Base-by-base conservation (phyloP, 2,888 invertebrate species). In the Pherbina coryleti region DNA sequence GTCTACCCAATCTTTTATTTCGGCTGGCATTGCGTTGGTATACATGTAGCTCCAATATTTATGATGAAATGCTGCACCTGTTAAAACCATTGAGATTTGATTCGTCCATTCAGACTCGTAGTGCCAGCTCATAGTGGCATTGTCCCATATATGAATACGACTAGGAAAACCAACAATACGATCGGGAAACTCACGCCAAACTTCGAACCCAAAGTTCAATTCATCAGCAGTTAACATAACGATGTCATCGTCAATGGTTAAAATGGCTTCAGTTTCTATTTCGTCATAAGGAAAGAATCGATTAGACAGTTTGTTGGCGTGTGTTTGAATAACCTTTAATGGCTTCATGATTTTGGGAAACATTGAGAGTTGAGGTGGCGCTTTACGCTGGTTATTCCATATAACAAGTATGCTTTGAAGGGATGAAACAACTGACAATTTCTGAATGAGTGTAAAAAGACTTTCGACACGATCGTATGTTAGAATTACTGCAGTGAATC, bases 101-200 rank as follows among this genome's bases (percentile, higher is more conserved):
- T 98, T 98, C 57, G 97, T 97, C 98, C 98, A 98, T 91, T 98
- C 98, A 34, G 97, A 98, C 91, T 98, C 97, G 88, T 98, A 98
- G 83, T 94, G 94, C 97, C 97, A 98, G 79, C 93, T 93, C 83
- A 91, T 91, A 0, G 96, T 97, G 5, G 91, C 90, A 89, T 98
- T 98, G 88, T 98, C 97, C 97, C 97, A 98, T 37, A 96, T 93
- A 89, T 98, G 98, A 75, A 97, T 95, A 44, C 98, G 93, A 57
- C 98, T 97, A 28, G 98, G 98, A 90, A 98, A 98, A 7, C 98
- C 98, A 79, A 98, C 98, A 83, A 98, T 96, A 77, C 98, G 92
- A 89, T 98, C 98, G 1, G 98, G 97, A 91, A 97, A 98, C 91
- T 98, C 98, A 78, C 97, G 92, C 98, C 98, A 98, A 60, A 98